A percentile compares a stretch with the other conserved stretches of the same genome.
Conservation (phyloP, 1,140 invertebrate species). For the Megalopta genalis region DNA sequence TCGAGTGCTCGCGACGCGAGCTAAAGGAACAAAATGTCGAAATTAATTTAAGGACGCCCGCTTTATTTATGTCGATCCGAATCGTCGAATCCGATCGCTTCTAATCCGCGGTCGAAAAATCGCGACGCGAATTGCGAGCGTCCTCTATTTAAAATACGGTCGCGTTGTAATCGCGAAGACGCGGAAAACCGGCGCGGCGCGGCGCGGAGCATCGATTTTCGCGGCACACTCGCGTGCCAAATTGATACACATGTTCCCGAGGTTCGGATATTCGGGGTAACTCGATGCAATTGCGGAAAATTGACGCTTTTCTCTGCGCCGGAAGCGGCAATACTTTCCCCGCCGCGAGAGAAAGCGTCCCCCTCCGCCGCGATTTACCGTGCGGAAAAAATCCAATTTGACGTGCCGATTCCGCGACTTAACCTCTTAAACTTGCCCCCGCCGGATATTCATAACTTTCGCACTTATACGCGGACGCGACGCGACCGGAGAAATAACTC, state of each 20-base stretch:
- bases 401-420: conserved; percentile 60
- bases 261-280: conserved; percentile 47
- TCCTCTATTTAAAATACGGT: not conserved
- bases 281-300: conserved; percentile 58
- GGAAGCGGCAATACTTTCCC: conserved; percentile 61
- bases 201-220: not conserved
- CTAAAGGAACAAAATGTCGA: too few species aligned
- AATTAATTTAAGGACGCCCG: too few species aligned
- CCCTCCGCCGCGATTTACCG: conserved; percentile 46
- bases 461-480: not conserved
- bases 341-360: conserved; percentile 12
- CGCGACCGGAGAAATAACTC: conserved; percentile 2
- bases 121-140: too few species aligned
- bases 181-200: too few species aligned
- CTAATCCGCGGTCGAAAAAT: too few species aligned
- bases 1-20: too few species aligned
- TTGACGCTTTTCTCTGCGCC: conserved; percentile 42
- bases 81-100: too few species aligned
- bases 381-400: conserved; percentile 66
- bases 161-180: not conserved
- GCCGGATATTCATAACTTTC: conserved; percentile 52
- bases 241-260: conserved; percentile 26
- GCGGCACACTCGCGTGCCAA: conserved; percentile 37
- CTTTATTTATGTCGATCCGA: too few species aligned
- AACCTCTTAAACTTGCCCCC: conserved; percentile 58